Evolutionary conservation across 1,140 invertebrate genomes (phyloP), one percentile per base, ranked within the genome.

Genomic region (Halesus radiatus): DNA sequence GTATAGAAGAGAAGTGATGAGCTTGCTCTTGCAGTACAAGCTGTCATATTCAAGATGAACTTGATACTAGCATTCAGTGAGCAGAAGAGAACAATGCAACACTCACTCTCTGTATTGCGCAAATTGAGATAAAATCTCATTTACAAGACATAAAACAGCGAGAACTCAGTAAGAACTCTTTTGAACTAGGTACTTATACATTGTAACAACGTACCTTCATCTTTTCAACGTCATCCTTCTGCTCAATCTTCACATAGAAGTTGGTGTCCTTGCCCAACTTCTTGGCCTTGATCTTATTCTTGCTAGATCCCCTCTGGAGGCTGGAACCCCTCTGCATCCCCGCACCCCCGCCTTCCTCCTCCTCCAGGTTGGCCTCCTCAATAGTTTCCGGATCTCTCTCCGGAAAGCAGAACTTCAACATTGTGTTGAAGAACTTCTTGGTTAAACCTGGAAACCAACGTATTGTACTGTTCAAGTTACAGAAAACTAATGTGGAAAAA

Each of bases 391-490:
- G 94, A 88, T 97, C 96, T 83, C 97, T 94, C 87, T 98, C 98
- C n/a, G 98, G 98, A 87, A 99, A 99, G 86, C 98, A 99, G 87
- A 99, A 99, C 86, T 96, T 97, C 84, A 99, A 92, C 95, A 99
- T 98, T 13, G 96, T 98, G 85, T 96, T 97, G 89, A 98, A 99
- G 88, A 99, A 99, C 86, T 98, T 97, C 88, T 98, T 98, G 0
- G 98, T 99, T 45, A 99, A 89, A 72, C 93, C 93, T 96, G 86
- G 64, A 90, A 90, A 60, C 23, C 29, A 37, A 56, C 5, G 26
- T 29, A 29, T 29, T 2, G 5, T 29, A 29, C 5, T 29, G 5
- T 29, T 29, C 5, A 29, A 3, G 26, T 29, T 29, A 29, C 26
- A 29, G 26, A 29, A 29, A 3, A 3, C 26, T 29, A 3, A 29